Evolutionary conservation across 2,888 invertebrate genomes (phyloP).

Genomic region (Eupithecia tripunctaria): DNA sequence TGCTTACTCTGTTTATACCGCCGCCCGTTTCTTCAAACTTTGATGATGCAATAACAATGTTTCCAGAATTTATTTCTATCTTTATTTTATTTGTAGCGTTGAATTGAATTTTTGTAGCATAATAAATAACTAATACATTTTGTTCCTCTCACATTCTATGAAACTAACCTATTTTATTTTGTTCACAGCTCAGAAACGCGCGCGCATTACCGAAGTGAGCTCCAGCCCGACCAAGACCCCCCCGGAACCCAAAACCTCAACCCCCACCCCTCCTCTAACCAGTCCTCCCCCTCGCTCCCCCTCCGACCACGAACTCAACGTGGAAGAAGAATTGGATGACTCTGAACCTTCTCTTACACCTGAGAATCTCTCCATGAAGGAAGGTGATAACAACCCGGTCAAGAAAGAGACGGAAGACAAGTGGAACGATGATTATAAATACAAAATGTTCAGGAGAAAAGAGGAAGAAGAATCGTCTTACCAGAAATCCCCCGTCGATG

Average conservation of each 20-base stretch:
- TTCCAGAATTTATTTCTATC: background rate
- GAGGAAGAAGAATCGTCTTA: constrained; percentile 63
- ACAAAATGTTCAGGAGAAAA: constrained; percentile 73
- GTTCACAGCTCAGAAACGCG: constrained; percentile 80
- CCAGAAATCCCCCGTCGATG: constrained; percentile 92
- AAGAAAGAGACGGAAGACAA: constrained; percentile 81
- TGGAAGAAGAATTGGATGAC: constrained; percentile 84
- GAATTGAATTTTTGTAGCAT: no score
- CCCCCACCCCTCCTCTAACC: constrained; percentile 64
- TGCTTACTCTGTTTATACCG: background rate
- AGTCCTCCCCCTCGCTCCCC: constrained; percentile 78
- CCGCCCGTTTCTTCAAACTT: no score
- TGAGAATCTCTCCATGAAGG: constrained; percentile 92
- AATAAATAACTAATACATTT: no score
- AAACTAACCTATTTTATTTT: constrained; percentile 48
- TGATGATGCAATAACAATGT: background rate
- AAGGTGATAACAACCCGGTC: constrained; percentile 79
- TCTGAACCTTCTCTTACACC: constrained; percentile 86
- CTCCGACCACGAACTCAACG: constrained; percentile 82
- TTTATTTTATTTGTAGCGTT: background rate
- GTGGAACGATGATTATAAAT: constrained; percentile 77
- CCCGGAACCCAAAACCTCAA: constrained; percentile 70
- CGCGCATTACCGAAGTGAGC: constrained; percentile 77
- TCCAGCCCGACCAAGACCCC: constrained; percentile 71
- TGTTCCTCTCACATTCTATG: background rate